Base-by-base conservation (phyloP, 2,797 vertebrate species). In the Rhabdophis nuchalis region DNA sequence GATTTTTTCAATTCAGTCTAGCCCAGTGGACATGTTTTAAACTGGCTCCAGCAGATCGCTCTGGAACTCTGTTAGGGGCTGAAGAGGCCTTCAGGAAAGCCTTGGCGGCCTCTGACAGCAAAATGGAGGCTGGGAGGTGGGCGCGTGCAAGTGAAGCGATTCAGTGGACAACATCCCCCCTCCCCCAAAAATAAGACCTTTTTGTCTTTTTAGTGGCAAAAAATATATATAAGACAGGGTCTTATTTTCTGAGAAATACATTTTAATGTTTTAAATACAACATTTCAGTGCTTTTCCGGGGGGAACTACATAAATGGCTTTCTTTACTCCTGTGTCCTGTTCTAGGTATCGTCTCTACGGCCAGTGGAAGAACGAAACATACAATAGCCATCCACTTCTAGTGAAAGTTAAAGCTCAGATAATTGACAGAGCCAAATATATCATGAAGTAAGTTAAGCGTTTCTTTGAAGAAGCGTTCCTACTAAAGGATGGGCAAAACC, bases 361-460 rank as follows among this genome's bases (percentile, higher is more conserved):
- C 13, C 99, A 99, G 3, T 99, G 99, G 99, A 99, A 99, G 97
- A 99, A 99, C 18, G 99, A 99, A 97, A 99, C 99, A 0, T 99
- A 99, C 88, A 98, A 98, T 52, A 98, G 98, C 95, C 99, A 99
- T 94, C 98, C 99, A 0, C 97, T 99, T 93, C 96, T 99, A 94
- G 99, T 99, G 93, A 99, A 99, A 97, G 98, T 99, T 96, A 99
- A 99, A 98, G 99, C 99, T 96, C 99, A 99, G 95, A 99, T 99
- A 68, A 98, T 99, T 96, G 99, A 99, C 97, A 95, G 99, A 97
- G 99, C 99, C 97, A 99, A 98, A 97, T 99, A 99, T 93, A 99
- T 99, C 29, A 99, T 99, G 99, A 99, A 99, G 99, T 99, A 98
- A 99, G 99, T 98, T 88, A 89, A 12, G 46, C 89, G 14, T 92